A percentile compares a stretch with the other conserved stretches of the same genome.
phyloP scores from a whole-genome alignment of 2,113 vertebrate genomes.

The Pandion haliaetus region DNA sequence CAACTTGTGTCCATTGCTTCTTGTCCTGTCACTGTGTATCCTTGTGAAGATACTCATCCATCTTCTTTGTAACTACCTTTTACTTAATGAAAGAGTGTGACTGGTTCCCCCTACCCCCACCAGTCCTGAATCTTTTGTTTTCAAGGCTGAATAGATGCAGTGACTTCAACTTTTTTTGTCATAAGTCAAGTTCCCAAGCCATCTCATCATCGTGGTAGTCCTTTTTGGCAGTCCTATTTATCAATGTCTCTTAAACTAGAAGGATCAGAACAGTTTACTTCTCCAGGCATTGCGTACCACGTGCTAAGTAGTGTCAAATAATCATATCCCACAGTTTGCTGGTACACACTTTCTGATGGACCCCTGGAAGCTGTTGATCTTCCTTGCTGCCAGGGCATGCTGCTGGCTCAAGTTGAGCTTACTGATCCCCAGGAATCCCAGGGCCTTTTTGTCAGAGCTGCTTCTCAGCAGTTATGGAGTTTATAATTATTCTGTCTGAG shows the following conservation, averaged over 20 bases:
- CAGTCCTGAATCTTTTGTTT: background rate
- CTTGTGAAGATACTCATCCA: background rate
- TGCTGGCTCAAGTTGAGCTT: background rate
- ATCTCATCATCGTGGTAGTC: background rate
- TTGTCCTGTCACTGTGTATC: background rate
- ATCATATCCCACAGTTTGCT: background rate
- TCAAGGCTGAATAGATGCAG: background rate
- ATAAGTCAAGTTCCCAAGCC: background rate
- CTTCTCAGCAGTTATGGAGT: background rate
- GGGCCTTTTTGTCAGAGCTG: background rate
- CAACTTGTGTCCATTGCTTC: background rate
- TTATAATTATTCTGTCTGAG: background rate
- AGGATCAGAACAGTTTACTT: background rate
- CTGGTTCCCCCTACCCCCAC: background rate
- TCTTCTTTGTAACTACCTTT: background rate
- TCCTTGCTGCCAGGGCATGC: background rate
- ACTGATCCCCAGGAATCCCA: background rate
- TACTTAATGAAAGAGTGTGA: background rate
- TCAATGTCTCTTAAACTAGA: background rate
- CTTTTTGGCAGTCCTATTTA: no score
- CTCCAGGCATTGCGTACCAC: background rate
- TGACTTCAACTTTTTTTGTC: background rate
- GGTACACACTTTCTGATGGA: background rate
- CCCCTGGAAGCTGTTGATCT: background rate
- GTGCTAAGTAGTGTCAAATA: background rate